Percentiles rank a stretch among this genome's conserved stretches.
Conservation (phyloP, 1,140 invertebrate species). For the Sarcophaga peregrina region DNA sequence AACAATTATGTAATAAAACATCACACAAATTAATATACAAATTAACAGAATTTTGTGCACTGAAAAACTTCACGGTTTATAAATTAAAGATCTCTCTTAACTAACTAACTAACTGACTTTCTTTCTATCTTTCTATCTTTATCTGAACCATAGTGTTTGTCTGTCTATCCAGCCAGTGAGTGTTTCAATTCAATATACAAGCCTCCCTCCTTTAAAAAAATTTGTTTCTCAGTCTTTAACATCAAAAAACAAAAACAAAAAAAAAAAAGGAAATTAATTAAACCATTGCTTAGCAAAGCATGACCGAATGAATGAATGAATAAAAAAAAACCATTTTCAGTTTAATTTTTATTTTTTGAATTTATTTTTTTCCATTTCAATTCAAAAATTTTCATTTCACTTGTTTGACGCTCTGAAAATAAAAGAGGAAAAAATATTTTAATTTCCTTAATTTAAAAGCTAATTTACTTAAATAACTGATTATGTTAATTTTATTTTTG, state of each 20-base stretch:
- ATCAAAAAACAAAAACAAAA: background rate
- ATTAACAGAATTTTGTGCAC: constrained; percentile 42
- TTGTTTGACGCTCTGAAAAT: background rate
- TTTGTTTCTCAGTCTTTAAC: background rate
- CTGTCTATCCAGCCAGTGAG: too few relatives aligned
- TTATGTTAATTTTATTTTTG: constrained; percentile 36
- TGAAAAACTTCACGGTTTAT: constrained; percentile 35
- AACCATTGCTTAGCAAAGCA: constrained; percentile 44
- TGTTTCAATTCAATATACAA: background rate
- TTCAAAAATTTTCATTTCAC: background rate
- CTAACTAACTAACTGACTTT: background rate
- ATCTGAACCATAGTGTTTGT: too few relatives aligned
- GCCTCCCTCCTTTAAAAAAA: background rate
- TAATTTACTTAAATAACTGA: constrained; percentile 38
- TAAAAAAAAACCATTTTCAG: background rate
- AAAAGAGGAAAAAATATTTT: background rate
- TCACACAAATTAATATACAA: constrained; percentile 28
- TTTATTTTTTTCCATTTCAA: background rate
- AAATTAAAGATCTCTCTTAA: background rate
- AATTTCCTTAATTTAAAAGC: constrained; percentile 27
- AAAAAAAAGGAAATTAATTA: constrained; percentile 47
- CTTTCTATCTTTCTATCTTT: background rate
- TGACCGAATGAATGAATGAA: constrained; percentile 15
- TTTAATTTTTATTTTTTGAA: too few relatives aligned
- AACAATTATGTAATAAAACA: background rate